phyloP scores from a whole-genome alignment of 2,113 vertebrate species.

The Grallaria varia region DNA sequence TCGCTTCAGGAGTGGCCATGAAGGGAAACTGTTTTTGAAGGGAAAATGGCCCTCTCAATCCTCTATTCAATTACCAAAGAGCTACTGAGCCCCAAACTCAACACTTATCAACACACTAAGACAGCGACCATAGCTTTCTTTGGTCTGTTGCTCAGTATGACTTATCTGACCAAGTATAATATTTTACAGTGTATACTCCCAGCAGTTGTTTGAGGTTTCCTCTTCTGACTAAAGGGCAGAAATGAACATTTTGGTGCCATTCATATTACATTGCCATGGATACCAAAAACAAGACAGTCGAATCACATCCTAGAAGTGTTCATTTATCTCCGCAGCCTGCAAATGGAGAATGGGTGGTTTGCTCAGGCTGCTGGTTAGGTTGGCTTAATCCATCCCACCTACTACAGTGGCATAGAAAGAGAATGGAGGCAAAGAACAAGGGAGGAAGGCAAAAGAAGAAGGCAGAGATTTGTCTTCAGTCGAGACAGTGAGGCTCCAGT shows the following conservation, averaged over 20 bases:
- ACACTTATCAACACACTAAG: neutral
- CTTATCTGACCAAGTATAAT: neutral
- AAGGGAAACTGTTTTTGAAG: neutral
- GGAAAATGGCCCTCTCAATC: neutral
- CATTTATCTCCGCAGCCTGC: neutral
- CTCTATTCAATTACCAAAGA: neutral
- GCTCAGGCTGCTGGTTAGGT: neutral
- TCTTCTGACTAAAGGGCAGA: neutral
- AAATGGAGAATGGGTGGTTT: neutral
- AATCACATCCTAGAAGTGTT: neutral
- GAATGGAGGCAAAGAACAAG: neutral
- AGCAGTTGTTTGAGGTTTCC: neutral
- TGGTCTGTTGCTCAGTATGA: neutral
- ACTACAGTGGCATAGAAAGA: neutral
- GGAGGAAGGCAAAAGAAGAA: neutral
- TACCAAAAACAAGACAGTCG: fast-evolving
- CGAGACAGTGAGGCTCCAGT: neutral
- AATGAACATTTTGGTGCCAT: neutral
- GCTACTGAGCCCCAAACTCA: neutral
- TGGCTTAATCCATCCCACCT: neutral
- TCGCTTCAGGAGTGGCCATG: neutral
- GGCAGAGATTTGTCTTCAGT: neutral
- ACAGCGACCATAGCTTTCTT: neutral
- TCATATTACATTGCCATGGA: neutral
- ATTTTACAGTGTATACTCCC: neutral